Evolutionary conservation across 2,797 vertebrate genomes (phyloP).

Genomic region (Siniperca scherzeri): DNA sequence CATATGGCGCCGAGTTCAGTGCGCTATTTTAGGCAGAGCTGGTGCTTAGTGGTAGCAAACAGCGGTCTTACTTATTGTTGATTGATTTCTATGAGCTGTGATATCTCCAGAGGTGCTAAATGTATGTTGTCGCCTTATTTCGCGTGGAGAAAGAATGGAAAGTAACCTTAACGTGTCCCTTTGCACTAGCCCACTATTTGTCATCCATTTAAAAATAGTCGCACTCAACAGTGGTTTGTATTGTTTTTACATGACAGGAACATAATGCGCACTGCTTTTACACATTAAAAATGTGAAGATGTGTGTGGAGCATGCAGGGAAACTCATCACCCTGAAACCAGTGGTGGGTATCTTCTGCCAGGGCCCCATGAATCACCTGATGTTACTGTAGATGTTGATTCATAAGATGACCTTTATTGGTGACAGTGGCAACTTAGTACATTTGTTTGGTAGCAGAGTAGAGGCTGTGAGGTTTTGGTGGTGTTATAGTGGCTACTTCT

Average conservation of each 20-base stretch:
- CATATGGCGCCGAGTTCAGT: slow-evolving; percentile 35
- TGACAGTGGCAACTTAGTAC: slow-evolving; percentile 16
- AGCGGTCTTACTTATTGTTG: slow-evolving; percentile 7
- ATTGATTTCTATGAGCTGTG: slow-evolving; percentile 7
- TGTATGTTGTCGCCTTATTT: slow-evolving; percentile 3
- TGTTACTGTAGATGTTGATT: slow-evolving; percentile 34
- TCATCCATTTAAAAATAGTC: slow-evolving; percentile 21
- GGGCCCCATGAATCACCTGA: slow-evolving; percentile 47
- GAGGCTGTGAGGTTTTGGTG: slow-evolving; percentile 9
- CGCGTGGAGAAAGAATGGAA: not conserved
- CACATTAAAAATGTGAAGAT: not conserved
- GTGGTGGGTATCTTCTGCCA: slow-evolving; percentile 27
- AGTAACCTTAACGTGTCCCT: not conserved
- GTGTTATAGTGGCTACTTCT: not conserved
- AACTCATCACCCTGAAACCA: slow-evolving; percentile 11
- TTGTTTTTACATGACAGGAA: slow-evolving; percentile 8
- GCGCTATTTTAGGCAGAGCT: slow-evolving; percentile 45
- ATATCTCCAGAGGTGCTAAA: slow-evolving; percentile 15
- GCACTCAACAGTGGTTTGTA: slow-evolving; percentile 1
- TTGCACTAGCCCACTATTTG: slow-evolving; percentile 4
- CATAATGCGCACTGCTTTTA: not conserved
- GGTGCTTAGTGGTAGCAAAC: slow-evolving; percentile 33
- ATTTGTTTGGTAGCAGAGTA: slow-evolving; percentile 18
- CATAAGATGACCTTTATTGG: slow-evolving; percentile 39
- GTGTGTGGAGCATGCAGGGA: not conserved